phyloP scores from a whole-genome alignment of 2,797 vertebrate genomes.

The Margarornis squamiger region DNA sequence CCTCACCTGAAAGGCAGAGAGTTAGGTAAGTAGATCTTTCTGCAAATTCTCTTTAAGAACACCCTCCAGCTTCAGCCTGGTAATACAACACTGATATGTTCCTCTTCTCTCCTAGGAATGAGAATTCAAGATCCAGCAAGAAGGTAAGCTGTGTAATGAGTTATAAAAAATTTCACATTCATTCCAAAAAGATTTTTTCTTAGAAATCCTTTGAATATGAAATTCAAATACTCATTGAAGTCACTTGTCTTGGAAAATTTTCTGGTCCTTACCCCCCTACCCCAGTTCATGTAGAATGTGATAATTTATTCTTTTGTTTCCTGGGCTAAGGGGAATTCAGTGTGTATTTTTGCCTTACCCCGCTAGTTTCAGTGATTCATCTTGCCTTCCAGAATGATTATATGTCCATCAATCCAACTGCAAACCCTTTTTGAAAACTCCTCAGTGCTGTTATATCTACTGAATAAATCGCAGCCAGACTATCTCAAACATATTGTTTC shows the following conservation, averaged over 20 bases:
- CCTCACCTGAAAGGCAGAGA: background rate
- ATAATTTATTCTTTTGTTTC: slow-evolving; percentile 16
- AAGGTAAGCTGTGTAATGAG: background rate
- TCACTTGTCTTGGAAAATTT: background rate
- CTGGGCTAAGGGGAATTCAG: background rate
- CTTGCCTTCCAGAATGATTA: slow-evolving; percentile 7
- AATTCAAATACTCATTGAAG: background rate
- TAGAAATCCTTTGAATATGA: background rate
- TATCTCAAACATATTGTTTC: background rate
- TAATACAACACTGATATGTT: slow-evolving; percentile 1
- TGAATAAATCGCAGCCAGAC: background rate
- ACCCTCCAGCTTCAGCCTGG: background rate
- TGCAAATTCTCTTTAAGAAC: background rate
- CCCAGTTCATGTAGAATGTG: background rate
- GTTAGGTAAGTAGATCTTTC: slow-evolving; percentile 25
- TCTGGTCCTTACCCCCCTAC: background rate
- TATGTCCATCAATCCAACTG: background rate
- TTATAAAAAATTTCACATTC: background rate
- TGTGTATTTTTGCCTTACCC: background rate
- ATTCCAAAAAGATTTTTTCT: background rate
- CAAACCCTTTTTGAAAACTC: background rate
- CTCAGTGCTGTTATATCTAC: background rate
- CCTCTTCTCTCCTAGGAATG: slow-evolving; percentile 42
- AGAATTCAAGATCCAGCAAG: background rate
- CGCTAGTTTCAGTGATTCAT: background rate